Base-by-base conservation (phyloP, 2,113 vertebrate genomes). In the Hepsetus odoe region DNA sequence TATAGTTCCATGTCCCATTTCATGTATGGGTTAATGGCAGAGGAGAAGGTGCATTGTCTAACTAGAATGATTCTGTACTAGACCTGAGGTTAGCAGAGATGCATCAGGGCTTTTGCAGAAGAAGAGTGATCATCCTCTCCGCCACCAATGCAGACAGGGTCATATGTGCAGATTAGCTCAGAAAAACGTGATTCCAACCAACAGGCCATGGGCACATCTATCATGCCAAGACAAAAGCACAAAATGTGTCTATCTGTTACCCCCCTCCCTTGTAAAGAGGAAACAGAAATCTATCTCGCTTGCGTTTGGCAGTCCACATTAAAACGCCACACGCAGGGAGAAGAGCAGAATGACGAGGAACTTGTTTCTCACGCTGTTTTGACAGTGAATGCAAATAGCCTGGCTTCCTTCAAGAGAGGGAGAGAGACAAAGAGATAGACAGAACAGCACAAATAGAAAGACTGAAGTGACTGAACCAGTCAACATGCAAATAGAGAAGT, bases 361-460 rank as follows among this genome's bases (percentile, higher is more conserved):
- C 90, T 89, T 92, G 87, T 91, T 91, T 83, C 86, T 87, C 86
- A 82, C 87, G 88, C 81, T 88, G 88, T 90, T 91, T 87, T 93
- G 88, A 91, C 90, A 91, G 87, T 55, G 53, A 89, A 91, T 91
- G 90, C 88, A 91, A 90, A 92, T 91, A 87, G 77, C 83, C 76
- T 12, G 44, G 85, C 73, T 82, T 83, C 85, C 82, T 84, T 85
- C 83, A 1, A 6, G 86, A 90, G 88, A 89, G 72, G 51, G 55
- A 72, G 42, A 49, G 68, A 72, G 56, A 74, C 22, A 71, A 42
- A 53, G 56, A 83, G 67, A 69, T 75, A 85, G 80, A 78, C 20
- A 68, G 82, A 13, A 46, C 35, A 70, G 81, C 46, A 59, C 38
- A 30, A 58, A 72, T 42, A 59, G 74, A 46, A 67, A 44, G 26